Percentiles rank a stretch among this genome's conserved stretches.
Conservation (phyloP, 35 echinoderm and acorn worm species). For the Holothuria glaberrima region DNA sequence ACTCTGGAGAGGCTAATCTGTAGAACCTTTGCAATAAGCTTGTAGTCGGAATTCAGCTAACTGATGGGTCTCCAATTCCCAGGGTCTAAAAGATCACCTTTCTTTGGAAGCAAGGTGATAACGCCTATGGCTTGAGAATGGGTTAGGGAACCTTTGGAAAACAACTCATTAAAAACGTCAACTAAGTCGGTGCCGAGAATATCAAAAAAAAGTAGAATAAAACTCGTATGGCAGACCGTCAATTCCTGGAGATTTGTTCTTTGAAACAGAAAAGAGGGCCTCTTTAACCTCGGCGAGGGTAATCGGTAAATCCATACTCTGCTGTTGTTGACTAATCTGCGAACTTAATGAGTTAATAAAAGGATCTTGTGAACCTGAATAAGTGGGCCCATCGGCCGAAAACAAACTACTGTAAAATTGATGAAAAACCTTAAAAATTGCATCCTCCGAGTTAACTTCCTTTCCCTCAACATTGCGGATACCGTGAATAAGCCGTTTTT, state of each 20-base stretch:
- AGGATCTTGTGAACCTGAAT: neutral
- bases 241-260: constrained; percentile 60
- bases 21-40: constrained; percentile 6
- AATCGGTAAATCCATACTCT: neutral
- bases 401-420: constrained; percentile 32
- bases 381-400: neutral
- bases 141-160: neutral
- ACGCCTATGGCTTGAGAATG: neutral
- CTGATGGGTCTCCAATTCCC: constrained; percentile 21
- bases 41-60: neutral
- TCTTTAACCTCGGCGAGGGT: constrained; percentile 9
- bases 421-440: neutral
- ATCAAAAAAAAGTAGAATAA: constrained; percentile 60
- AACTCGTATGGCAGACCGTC: constrained; percentile 70
- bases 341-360: constrained; percentile 2
- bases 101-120: constrained; percentile 10
- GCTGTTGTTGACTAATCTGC: neutral
- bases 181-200: neutral
- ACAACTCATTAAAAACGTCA: neutral
- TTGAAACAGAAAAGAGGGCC: neutral
- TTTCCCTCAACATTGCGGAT: neutral
- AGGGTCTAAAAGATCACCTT: constrained; percentile 1
- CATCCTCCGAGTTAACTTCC: neutral
- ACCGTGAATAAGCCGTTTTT: neutral
- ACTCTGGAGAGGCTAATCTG: neutral